Percentiles rank a stretch among this genome's conserved stretches.
Conservation (phyloP, 2,888 invertebrate genomes). For the Sinhomidia bicolor region DNA sequence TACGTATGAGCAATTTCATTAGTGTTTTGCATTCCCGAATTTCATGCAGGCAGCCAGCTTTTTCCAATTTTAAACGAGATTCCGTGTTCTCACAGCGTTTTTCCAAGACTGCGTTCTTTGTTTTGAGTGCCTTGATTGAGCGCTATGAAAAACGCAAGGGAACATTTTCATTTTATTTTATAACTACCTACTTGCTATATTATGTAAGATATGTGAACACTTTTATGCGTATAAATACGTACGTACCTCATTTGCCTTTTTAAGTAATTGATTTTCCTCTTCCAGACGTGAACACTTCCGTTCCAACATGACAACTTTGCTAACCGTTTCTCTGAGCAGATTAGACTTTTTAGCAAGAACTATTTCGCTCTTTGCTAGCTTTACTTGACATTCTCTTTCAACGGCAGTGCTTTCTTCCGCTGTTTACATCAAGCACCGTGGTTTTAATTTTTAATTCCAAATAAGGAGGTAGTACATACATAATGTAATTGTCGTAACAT, state of each 20-base stretch:
- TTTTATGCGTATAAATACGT: no score
- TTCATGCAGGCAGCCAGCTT: slow-evolving; percentile 75
- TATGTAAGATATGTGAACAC: no score
- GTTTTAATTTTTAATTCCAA: background rate
- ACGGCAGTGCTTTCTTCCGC: background rate
- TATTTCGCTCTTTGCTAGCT: slow-evolving; percentile 57
- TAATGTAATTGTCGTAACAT: no score
- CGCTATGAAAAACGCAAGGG: background rate
- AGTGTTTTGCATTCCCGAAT: slow-evolving; percentile 51
- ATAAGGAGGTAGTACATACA: background rate
- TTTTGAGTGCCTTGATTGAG: background rate
- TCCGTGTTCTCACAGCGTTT: slow-evolving; percentile 75
- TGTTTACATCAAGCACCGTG: background rate
- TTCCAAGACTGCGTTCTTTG: slow-evolving; percentile 65
- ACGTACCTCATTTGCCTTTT: slow-evolving; percentile 55
- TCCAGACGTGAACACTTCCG: slow-evolving; percentile 66
- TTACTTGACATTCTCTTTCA: slow-evolving; percentile 16
- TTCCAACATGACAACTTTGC: slow-evolving; percentile 72
- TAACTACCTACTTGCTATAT: background rate
- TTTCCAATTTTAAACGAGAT: slow-evolving; percentile 74
- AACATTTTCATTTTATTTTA: background rate
- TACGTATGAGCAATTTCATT: background rate
- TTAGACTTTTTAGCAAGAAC: slow-evolving; percentile 74
- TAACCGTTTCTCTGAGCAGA: slow-evolving; percentile 69
- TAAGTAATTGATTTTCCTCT: slow-evolving; percentile 47